A percentile compares a stretch with the other conserved stretches of the same genome.
phyloP scores from a whole-genome alignment of 2,797 vertebrate genomes.

The Sebastes kiyomatsui region DNA sequence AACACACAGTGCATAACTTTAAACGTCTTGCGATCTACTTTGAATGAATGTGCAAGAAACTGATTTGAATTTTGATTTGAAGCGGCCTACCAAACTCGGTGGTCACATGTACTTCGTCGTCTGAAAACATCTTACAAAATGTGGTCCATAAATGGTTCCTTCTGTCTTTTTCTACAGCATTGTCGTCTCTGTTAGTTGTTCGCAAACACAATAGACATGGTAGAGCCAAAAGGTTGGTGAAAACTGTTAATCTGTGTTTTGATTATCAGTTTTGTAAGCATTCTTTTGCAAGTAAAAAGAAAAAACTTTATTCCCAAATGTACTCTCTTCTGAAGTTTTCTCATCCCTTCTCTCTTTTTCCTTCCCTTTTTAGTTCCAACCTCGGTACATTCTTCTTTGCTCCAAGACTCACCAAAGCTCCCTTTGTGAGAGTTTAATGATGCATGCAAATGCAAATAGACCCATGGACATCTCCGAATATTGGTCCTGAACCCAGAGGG shows the following conservation, averaged over 20 bases:
- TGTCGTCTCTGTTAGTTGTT: not conserved
- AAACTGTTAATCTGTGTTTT: conserved; percentile 12
- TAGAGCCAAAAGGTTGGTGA: not conserved
- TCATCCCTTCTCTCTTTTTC: not conserved
- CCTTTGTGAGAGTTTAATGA: conserved; percentile 70
- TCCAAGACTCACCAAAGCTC: conserved; percentile 39
- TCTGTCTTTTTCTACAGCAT: not conserved
- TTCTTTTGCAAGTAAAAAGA: conserved; percentile 1
- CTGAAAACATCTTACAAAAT: not conserved
- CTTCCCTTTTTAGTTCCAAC: conserved; percentile 18
- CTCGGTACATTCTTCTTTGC: conserved; percentile 39
- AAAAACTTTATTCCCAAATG: not conserved
- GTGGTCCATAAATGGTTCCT: not conserved
- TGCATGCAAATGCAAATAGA: conserved; percentile 72
- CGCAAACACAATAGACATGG: not conserved
- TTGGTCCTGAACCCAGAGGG: conserved; percentile 50
- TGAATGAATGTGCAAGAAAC: not conserved
- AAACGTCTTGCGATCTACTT: not conserved
- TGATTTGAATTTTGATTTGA: not conserved
- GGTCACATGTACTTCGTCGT: not conserved
- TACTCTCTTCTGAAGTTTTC: conserved; percentile 28
- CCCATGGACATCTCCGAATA: conserved; percentile 52
- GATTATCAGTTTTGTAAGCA: conserved; percentile 3
- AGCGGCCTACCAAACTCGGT: not conserved
- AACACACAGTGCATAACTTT: not conserved